phyloP scores from a whole-genome alignment of 2,888 invertebrate species.

The Metopia argyrocephala region DNA sequence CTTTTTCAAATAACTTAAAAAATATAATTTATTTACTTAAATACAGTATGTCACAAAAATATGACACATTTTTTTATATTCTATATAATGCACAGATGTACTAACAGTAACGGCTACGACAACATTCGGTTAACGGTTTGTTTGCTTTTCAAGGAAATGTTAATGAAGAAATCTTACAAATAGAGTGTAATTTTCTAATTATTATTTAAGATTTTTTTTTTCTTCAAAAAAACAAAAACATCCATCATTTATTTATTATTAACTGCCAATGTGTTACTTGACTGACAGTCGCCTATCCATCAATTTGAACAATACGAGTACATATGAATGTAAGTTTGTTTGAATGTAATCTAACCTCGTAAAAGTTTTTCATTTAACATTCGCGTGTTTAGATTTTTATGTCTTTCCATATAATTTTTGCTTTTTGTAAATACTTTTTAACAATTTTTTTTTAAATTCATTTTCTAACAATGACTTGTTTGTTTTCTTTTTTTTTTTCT shows the following conservation, averaged over 20 bases:
- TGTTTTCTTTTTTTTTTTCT: background rate
- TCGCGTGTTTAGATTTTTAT: conserved; percentile 48
- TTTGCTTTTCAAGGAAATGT: background rate
- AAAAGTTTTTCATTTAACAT: conserved; percentile 53
- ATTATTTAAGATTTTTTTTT: background rate
- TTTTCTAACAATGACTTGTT: conserved; percentile 32
- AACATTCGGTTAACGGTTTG: too few species aligned
- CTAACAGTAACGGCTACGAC: too few species aligned
- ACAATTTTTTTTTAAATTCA: background rate
- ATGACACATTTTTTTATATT: too few species aligned
- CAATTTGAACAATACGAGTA: too few species aligned
- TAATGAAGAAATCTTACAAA: background rate
- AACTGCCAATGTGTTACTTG: background rate
- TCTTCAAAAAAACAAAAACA: background rate
- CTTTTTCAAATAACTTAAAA: too few species aligned
- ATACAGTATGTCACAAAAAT: too few species aligned
- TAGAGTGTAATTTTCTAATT: background rate
- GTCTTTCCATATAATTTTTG: background rate
- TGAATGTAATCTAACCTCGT: conserved; percentile 32
- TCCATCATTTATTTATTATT: background rate
- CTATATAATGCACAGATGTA: too few species aligned
- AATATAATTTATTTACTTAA: too few species aligned
- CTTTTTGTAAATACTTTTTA: background rate
- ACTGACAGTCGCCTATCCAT: background rate
- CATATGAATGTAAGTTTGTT: too few species aligned